Percentiles rank a stretch among this genome's conserved stretches.
Evolutionary conservation across 30 jellyfish, hydroid and myxozoan species (phyloP).

Genomic region (Aurelia coerulea): DNA sequence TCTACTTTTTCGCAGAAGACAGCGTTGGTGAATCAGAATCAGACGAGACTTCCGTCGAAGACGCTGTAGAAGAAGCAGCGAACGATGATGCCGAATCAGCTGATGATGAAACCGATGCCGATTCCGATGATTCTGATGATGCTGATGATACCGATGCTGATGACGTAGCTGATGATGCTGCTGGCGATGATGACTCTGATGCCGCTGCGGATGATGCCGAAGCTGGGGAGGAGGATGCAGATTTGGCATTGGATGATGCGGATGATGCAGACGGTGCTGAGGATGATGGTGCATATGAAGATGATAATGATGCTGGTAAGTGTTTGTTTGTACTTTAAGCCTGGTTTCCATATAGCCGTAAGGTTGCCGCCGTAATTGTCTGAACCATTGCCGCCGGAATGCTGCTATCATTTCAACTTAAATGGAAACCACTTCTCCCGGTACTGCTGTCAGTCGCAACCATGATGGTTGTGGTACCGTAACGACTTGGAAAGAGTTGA

Average conservation of each 20-base stretch:
- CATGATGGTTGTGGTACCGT: no score
- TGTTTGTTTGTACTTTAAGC: no score
- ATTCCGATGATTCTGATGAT: slow-evolving; percentile 28
- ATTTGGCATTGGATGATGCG: slow-evolving; percentile 17
- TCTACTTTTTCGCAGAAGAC: slow-evolving; percentile 7
- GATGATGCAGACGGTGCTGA: not conserved
- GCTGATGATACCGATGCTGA: slow-evolving; percentile 21
- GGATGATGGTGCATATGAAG: slow-evolving; percentile 9
- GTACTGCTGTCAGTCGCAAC: no score
- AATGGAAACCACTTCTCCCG: no score
- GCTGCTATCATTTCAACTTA: no score
- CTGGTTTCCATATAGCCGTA: no score
- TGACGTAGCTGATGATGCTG: slow-evolving; percentile 5
- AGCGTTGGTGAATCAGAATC: not conserved
- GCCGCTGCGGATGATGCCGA: no score
- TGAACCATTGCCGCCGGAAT: no score
- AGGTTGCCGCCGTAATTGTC: no score
- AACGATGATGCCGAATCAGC: slow-evolving; percentile 2
- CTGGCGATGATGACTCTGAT: no score
- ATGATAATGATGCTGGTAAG: slow-evolving; percentile 1
- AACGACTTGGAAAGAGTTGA: no score
- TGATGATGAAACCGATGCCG: slow-evolving; percentile 11
- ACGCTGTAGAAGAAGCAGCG: slow-evolving; percentile 34
- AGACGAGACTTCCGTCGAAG: slow-evolving; percentile 23
- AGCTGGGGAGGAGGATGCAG: slow-evolving; percentile 39